These are phyloP conservation scores for Sebastes fasciatus DNA, from an alignment of 2,113 vertebrate genomes.

Conservation along the genomic window DNA sequence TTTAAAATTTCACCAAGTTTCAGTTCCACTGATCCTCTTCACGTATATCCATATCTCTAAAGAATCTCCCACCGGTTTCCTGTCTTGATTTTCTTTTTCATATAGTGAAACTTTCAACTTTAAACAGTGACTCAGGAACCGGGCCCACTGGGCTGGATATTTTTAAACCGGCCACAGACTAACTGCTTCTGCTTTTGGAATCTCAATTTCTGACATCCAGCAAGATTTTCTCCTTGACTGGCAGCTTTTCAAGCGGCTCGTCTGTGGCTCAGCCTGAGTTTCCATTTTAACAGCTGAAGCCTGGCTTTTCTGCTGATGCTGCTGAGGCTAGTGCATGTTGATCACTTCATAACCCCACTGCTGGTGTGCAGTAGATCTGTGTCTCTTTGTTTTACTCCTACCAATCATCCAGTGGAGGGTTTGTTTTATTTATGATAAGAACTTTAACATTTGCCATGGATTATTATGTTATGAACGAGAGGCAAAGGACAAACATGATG, in stretches of 20 bases:
- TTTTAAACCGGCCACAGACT: constrained; percentile 37
- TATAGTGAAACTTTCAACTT: constrained; percentile 3
- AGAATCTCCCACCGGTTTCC: not conserved
- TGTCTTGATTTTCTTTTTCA: not conserved
- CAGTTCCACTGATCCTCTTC: not conserved
- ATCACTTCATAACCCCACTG: constrained; percentile 35
- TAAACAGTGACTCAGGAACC: constrained; percentile 40
- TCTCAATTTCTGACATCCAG: constrained; percentile 24
- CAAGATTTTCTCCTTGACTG: constrained; percentile 31
- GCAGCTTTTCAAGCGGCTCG: constrained; percentile 29
- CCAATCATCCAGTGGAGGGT: not conserved
- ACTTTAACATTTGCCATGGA: not conserved
- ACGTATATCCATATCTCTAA: not conserved
- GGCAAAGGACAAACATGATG: not conserved
- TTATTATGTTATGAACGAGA: constrained; percentile 13
- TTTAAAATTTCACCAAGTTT: not conserved
- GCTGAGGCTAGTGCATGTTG: constrained; percentile 12
- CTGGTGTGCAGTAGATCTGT: constrained; percentile 7
- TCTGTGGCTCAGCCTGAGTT: constrained; percentile 33
- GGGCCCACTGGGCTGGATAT: constrained; percentile 33
- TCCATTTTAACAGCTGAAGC: constrained; percentile 40
- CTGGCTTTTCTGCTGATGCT: constrained; percentile 51
- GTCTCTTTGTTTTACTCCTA: not conserved
- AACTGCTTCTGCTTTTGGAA: constrained; percentile 58
- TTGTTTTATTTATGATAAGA: not conserved